Evolutionary conservation across 2,888 invertebrate genomes (phyloP).

Genomic region (Heteropelma amictum): DNA sequence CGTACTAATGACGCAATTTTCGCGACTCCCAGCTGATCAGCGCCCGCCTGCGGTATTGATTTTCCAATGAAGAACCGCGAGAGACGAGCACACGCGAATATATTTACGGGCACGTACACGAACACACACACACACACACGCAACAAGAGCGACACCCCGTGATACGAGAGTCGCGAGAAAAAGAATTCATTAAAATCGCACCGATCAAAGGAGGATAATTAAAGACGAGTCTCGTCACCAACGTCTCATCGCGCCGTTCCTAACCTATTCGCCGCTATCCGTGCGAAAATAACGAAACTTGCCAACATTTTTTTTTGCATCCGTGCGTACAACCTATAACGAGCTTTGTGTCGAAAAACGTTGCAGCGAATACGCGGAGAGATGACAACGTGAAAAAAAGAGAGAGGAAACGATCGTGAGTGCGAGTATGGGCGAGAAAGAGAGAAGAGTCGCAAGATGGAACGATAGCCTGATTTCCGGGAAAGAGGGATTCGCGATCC

Average conservation of each 20-base stretch:
- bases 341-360: too few species aligned
- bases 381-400: background rate
- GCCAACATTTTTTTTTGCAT: too few species aligned
- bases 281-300: too few species aligned
- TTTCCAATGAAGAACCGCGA: slow-evolving; percentile 71
- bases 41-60: slow-evolving; percentile 76
- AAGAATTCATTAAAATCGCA: background rate
- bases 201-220: background rate
- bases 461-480: slow-evolving; percentile 43
- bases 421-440: background rate
- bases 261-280: too few species aligned
- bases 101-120: background rate
- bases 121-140: background rate
- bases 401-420: background rate
- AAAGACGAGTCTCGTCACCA: too few species aligned
- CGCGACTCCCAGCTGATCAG: slow-evolving; percentile 74
- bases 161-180: background rate
- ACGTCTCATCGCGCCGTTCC: too few species aligned
- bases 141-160: background rate
- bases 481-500: slow-evolving; percentile 52
- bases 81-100: slow-evolving; percentile 32
- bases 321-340: too few species aligned
- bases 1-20: slow-evolving; percentile 66
- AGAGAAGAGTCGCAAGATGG: slow-evolving; percentile 10
- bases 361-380: background rate